Base-by-base conservation (phyloP, 2,888 invertebrate species). In the Galeruca laticollis region DNA sequence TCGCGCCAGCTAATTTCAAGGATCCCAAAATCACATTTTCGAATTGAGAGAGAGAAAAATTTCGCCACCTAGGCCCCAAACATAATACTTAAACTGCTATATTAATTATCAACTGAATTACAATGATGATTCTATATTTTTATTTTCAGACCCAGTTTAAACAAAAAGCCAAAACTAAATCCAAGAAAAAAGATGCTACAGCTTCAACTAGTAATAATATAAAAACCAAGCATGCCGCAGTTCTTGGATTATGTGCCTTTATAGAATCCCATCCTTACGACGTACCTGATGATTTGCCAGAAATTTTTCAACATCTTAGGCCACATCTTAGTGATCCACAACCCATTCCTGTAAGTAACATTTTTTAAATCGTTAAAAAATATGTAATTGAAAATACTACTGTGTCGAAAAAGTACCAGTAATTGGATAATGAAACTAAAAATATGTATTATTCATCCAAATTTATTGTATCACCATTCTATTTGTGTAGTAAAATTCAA, bases 181-280 rank as follows among this genome's bases (percentile, higher is more conserved):
- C 87, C 35, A 84, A 72, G 37, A 80, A 73, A 54, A 73, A 43
- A 31, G 54, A 47, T 20, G 21, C 40, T 3, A 15, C 57, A 8
- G 15, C 49, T 9, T 15, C 49, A 26, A 35, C 51, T 8, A 61
- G 56, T 26, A 71, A 60, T 67, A 75, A 81, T 75, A 76, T 90
- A 40, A 86, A 89, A n/a, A 86, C 88, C 69, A 86, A 92, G 10
- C 97, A 97, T 85, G 92, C 93, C 65, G 97, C 95, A 15, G 93
- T 97, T 49, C 87, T 97, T 18, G 97, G 97, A 0, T 87, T 98
- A 68, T 95, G 96, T 83, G 93, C 96, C 6, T 95, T 94, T 84
- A 90, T 98, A 52, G 91, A 91, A 76, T 94, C 97, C 13, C 91
- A 93, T 84, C 98, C 98, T 0, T 98, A 98, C 84, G 92, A 94